A percentile compares a stretch with the other conserved stretches of the same genome.
These are phyloP conservation scores for Drosophila ogumai DNA, from an alignment of 1,140 invertebrate genomes.

Conservation along the genomic window DNA sequence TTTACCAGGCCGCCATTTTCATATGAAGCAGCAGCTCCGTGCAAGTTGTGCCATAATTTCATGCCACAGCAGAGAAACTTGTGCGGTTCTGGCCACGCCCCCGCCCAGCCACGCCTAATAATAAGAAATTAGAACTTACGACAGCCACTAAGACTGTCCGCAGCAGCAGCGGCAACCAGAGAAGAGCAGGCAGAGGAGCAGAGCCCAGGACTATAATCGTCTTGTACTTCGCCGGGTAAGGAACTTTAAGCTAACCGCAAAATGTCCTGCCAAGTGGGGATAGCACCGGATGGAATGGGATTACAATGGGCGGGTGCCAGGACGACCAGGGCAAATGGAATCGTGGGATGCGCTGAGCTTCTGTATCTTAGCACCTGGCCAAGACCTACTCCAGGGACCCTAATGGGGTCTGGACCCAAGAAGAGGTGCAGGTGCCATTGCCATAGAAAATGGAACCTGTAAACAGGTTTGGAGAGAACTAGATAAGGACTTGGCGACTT, in stretches of 20 bases:
- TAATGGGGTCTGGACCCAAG: not conserved
- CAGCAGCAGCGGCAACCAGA: conserved; percentile 46
- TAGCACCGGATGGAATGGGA: conserved; percentile 12
- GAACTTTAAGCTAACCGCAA: conserved; percentile 74
- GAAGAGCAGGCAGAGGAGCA: not conserved
- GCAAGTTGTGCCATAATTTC: conserved; percentile 80
- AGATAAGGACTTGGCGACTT: not conserved
- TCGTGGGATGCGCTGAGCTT: conserved; percentile 31
- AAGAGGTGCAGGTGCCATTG: not conserved
- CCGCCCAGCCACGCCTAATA: conserved; percentile 71
- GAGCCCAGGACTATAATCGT: conserved; percentile 65
- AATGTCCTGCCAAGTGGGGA: conserved; percentile 55
- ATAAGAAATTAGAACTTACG: conserved; percentile 83
- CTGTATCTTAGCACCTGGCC: conserved; percentile 44
- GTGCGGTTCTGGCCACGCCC: conserved; percentile 50
- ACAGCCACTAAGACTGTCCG: conserved; percentile 81
- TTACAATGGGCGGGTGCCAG: not conserved
- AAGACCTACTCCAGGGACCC: conserved; percentile 1
- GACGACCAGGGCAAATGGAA: conserved; percentile 25
- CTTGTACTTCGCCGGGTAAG: conserved; percentile 63
- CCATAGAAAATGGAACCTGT: not conserved
- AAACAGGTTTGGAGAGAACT: not conserved
- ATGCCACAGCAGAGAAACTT: conserved; percentile 76
- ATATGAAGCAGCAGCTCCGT: conserved; percentile 60
- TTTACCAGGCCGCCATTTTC: conserved; percentile 79